Conservation (phyloP, 2,888 invertebrate species). For the Parochlus steinenii region DNA sequence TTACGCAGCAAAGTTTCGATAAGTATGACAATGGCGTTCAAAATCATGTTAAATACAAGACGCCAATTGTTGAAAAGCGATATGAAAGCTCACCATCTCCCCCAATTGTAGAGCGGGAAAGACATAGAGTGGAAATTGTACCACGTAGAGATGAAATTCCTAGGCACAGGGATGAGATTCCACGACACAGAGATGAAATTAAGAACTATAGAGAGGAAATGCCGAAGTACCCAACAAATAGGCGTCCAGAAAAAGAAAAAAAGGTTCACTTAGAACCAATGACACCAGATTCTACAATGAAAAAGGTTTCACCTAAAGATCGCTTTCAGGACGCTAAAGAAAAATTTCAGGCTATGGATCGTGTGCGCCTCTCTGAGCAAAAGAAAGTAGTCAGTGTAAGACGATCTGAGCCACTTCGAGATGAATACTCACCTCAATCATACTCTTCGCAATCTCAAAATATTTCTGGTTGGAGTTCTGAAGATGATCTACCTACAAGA, state of each 20-base stretch:
- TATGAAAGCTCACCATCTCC: too few species aligned
- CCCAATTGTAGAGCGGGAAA: too few species aligned
- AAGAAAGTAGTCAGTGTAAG: background rate
- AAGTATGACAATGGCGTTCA: background rate
- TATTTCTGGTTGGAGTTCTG: constrained; percentile 17
- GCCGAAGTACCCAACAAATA: background rate
- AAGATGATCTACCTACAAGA: constrained; percentile 14
- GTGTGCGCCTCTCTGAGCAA: constrained; percentile 19
- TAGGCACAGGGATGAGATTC: too few species aligned
- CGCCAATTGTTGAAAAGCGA: background rate
- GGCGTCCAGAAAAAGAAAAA: background rate
- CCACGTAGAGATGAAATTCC: too few species aligned
- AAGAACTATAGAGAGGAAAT: too few species aligned
- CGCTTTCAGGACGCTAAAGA: constrained; percentile 75
- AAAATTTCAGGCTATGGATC: constrained; percentile 65
- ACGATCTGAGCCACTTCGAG: constrained; percentile 1
- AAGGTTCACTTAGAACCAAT: background rate
- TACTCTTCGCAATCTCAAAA: constrained; percentile 9
- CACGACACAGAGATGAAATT: too few species aligned
- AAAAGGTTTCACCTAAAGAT: constrained; percentile 46
- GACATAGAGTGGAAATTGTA: too few species aligned
- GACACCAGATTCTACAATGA: constrained; percentile 10
- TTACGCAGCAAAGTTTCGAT: constrained; percentile 5
- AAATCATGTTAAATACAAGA: background rate
- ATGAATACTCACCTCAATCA: background rate